phyloP scores from a whole-genome alignment of 2,888 invertebrate genomes.

The Diarsia mendica region DNA sequence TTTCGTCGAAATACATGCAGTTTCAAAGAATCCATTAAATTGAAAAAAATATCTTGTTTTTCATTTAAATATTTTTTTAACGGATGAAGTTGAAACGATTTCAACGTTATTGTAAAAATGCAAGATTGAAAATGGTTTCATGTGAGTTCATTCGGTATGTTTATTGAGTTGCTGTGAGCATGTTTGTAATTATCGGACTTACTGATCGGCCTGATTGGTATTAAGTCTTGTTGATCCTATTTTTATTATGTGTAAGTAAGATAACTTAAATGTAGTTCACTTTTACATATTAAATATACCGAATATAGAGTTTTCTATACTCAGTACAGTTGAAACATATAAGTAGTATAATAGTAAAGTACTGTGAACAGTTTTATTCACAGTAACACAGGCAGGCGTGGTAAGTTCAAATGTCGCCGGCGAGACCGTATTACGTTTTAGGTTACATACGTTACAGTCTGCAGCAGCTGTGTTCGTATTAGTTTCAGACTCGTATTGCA shows the following conservation, averaged over 20 bases:
- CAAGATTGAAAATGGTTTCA: neutral
- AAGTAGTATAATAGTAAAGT: neutral
- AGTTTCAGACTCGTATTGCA: conserved; percentile 62
- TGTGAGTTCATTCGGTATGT: neutral
- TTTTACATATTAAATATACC: neutral
- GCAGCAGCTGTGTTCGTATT: conserved; percentile 65
- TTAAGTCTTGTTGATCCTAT: neutral
- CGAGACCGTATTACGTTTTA: conserved; percentile 56
- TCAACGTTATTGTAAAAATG: conserved; percentile 14
- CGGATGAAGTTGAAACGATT: conserved; percentile 15
- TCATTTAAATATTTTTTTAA: conserved; percentile 26
- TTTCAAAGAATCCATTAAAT: conserved; percentile 8
- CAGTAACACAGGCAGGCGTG: conserved; percentile 15
- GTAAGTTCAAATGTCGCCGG: conserved; percentile 45
- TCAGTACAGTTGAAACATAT: neutral
- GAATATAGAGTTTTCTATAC: neutral
- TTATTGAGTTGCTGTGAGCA: neutral
- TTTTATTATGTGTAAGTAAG: neutral
- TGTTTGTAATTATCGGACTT: conserved; percentile 1
- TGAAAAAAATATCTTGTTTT: conserved; percentile 14
- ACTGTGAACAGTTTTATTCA: conserved; percentile 3
- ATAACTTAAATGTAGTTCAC: neutral
- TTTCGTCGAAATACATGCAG: conserved; percentile 9
- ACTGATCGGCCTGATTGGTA: neutral
- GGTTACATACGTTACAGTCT: conserved; percentile 49